phyloP scores from a whole-genome alignment of 2,797 vertebrate genomes.

The Rhinogobio ventralis region DNA sequence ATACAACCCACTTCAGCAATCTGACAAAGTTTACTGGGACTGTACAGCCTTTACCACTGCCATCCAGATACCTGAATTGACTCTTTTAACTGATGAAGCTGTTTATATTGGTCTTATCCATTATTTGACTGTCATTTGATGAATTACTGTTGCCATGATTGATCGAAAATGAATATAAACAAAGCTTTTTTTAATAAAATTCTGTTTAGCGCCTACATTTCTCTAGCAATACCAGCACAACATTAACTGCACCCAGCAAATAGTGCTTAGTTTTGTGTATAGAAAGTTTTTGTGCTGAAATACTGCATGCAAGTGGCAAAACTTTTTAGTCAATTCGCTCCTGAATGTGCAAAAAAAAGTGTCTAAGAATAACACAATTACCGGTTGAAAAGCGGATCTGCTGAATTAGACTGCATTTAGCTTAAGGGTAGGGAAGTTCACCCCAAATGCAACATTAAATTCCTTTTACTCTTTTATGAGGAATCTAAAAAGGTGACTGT shows the following conservation, averaged over 20 bases:
- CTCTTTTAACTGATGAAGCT: background rate
- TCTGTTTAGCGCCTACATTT: background rate
- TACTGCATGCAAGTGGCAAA: background rate
- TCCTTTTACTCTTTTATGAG: conserved; percentile 49
- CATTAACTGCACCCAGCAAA: background rate
- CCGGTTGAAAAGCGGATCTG: conserved; percentile 10
- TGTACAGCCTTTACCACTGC: background rate
- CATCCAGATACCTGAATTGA: background rate
- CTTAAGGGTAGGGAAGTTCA: conserved; percentile 24
- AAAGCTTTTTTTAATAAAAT: background rate
- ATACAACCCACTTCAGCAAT: conserved; percentile 8
- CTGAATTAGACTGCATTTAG: conserved; percentile 37
- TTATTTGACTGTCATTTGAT: background rate
- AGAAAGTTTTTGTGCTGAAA: conserved; percentile 25
- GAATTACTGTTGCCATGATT: background rate
- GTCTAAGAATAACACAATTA: conserved; percentile 27
- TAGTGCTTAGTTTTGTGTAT: conserved; percentile 2
- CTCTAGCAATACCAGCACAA: background rate
- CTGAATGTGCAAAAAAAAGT: conserved; percentile 4
- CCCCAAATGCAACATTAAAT: conserved; percentile 54
- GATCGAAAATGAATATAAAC: background rate
- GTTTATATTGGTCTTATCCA: background rate
- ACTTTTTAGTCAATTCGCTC: background rate
- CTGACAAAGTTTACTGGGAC: background rate
- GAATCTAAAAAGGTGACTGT: conserved; percentile 54